Base-by-base conservation (phyloP, 2,797 vertebrate genomes). In the Microchirus variegatus region DNA sequence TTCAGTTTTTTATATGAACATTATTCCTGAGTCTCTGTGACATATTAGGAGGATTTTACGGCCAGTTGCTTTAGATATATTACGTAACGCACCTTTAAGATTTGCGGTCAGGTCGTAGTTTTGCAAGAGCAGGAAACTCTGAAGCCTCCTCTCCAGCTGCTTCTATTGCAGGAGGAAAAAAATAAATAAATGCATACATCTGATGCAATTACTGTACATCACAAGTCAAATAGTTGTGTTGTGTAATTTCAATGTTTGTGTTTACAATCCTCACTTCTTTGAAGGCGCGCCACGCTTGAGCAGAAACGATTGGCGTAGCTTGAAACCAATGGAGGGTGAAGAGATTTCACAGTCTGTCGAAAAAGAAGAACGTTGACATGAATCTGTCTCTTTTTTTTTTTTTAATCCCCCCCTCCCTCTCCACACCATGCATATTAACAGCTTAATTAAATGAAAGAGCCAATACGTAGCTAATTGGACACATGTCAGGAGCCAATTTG, bases 271-370 rank as follows among this genome's bases (percentile, higher is more conserved):
- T n/a, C 15, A 3, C 13, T 26, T 11, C 14, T 45, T n/a, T 73
- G 59, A 59, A 45, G 3, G 41, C 11, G 5, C 2, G 37, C 64
- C 56, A 43, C 1, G 40, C 38, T 9, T 36, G 59, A 37, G 42
- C 17, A 65, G 53, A 53, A 36, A 17, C 73, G 74, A 76, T 49
- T 67, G 70, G 63, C 31, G 12, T 49, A 35, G 26, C 64, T 63
- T 54, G 47, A 78, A 76, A 63, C 51, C 63, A 38, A 5, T 22
- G 4, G 54, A 56, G 51, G 51, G 46, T 26, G 5, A 43, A 50
- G 36, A 38, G 31, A 51, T 56, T 76, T 56, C 61, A 31, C 48
- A 62, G 36, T 72, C 57, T 2, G 36, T 65, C 38, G 31, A 31
- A 61, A 61, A 55, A 75, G 0, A 3, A 37, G 41, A 60, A 44